Conservation (phyloP, 2,797 vertebrate genomes). For the Schizothorax lantsangensis region DNA sequence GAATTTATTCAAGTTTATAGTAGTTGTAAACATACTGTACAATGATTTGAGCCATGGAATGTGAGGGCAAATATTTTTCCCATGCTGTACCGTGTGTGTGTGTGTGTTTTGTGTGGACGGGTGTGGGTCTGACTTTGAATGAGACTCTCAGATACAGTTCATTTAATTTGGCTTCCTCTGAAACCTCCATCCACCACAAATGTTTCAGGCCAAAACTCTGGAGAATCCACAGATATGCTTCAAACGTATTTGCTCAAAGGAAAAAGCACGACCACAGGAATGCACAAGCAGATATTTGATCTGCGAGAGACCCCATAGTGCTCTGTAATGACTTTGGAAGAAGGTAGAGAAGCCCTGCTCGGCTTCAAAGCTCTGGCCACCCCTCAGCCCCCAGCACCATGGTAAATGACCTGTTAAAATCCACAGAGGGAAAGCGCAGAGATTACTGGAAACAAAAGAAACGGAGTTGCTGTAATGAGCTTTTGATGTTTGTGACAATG, state of each 20-base stretch:
- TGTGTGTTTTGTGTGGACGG: neutral
- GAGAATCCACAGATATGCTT: constrained; percentile 49
- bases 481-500: constrained; percentile 27
- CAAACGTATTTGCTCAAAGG: constrained; percentile 51
- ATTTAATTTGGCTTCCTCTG: constrained; percentile 59
- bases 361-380: constrained; percentile 37
- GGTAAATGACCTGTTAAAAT: constrained; percentile 53
- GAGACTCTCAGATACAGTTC: constrained; percentile 49
- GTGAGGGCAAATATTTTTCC: constrained; percentile 32
- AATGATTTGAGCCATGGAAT: constrained; percentile 25
- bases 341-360: constrained; percentile 37
- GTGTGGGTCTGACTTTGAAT: constrained; percentile 21
- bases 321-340: constrained; percentile 46
- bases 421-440: constrained; percentile 13
- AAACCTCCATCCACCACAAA: constrained; percentile 49
- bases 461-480: constrained; percentile 5
- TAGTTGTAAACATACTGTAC: neutral
- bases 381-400: constrained; percentile 32
- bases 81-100: constrained; percentile 14
- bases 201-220: constrained; percentile 45
- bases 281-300: constrained; percentile 55
- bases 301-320: constrained; percentile 46
- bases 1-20: neutral
- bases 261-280: constrained; percentile 59
- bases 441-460: constrained; percentile 46